Base-by-base conservation (phyloP, 1,140 invertebrate species). In the Zaprionus davidi region DNA sequence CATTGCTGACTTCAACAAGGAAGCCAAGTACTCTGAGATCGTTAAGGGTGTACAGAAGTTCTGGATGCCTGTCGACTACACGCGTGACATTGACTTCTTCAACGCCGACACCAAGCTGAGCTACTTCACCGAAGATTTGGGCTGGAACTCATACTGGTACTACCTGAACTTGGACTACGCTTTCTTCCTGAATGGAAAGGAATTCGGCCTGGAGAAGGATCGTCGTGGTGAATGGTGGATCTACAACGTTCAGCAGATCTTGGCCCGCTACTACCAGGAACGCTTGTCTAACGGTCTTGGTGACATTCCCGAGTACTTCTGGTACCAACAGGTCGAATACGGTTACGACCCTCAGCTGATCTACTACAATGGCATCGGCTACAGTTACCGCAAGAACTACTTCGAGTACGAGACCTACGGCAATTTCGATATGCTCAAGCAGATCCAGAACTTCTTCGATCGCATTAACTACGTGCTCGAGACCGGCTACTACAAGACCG, bases 51-150 rank as follows among this genome's bases (percentile, higher is more conserved):
- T 78, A 4, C 62, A 86, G n/a, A 76, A 78, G n/a, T 91, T 81
- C 78, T 91, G 71, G 56, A 80, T 90, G 78, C 90, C 90, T 2
- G 90, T 91, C 7, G 90, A 84, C 95, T 60, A 96, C 95, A 93
- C 94, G 94, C 87, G 94, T 93, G 53, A 24, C 94, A 95, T 87
- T 94, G 93, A 82, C 95, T 95, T 93, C 94, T 96, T 75, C 94
- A 93, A 93, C 53, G 79, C 93, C 5, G 92, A 94, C 26, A 93
- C 95, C 66, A 92, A 94, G 59, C 57, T 97, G 20, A 93, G 94
- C 22, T 97, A 97, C 90, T 97, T 95, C 93, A 95, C 95, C 0
- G 95, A 97, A 73, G 96, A 97, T 91, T 93, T 95, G 63, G 95
- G 94, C 69, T 93, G 97, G n/a, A 96, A 96, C 81, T 88, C 94